Percentiles rank a stretch among this genome's conserved stretches.
These are phyloP conservation scores for Tricholauxania praeusta DNA, from an alignment of 2,888 invertebrate species.

Conservation along the genomic window DNA sequence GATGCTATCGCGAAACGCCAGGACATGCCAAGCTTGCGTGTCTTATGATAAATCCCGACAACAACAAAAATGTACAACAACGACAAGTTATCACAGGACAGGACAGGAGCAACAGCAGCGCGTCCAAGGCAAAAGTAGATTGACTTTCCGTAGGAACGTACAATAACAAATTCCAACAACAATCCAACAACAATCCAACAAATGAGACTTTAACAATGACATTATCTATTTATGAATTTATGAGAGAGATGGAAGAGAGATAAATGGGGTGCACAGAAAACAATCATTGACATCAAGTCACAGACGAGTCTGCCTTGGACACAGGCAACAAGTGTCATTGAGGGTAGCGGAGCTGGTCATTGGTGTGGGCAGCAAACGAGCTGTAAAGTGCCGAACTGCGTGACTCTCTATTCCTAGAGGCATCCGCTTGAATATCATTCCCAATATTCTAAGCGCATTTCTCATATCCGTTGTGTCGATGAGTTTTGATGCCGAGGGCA, in stretches of 20 bases:
- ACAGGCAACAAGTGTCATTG: constrained; percentile 13
- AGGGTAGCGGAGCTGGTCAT: no score
- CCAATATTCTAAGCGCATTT: constrained; percentile 47
- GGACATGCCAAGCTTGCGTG: not conserved
- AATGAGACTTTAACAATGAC: constrained; percentile 52
- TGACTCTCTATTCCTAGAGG: not conserved
- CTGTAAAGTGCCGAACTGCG: not conserved
- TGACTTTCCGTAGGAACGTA: not conserved
- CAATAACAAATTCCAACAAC: not conserved
- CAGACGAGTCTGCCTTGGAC: not conserved
- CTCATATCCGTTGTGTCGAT: constrained; percentile 60
- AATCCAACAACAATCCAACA: constrained; percentile 37
- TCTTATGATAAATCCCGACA: constrained; percentile 16
- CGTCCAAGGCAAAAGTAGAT: not conserved
- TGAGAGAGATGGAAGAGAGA: not conserved
- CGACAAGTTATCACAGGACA: not conserved
- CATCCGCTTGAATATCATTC: constrained; percentile 15
- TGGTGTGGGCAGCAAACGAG: not conserved
- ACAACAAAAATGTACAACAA: constrained; percentile 19
- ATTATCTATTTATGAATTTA: constrained; percentile 43
- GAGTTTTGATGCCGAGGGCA: constrained; percentile 36
- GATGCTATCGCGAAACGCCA: not conserved
- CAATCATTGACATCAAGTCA: no score
- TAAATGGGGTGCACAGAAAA: not conserved
- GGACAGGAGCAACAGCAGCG: not conserved